These are phyloP conservation scores for Cataglyphis cursor DNA, from an alignment of 2,888 invertebrate species.

Conservation along the genomic window DNA sequence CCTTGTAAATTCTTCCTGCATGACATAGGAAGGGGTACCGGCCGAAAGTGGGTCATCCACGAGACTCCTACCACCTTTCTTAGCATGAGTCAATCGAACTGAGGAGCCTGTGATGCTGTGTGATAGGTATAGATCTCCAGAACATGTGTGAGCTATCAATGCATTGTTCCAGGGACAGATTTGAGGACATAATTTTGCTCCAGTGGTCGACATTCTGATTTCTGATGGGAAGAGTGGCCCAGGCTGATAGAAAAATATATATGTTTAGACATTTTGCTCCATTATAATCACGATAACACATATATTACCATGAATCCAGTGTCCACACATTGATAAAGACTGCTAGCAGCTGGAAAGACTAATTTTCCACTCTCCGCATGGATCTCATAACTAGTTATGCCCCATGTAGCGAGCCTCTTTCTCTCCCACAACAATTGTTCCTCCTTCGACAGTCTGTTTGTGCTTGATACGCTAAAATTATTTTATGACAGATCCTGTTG, in stretches of 20 bases:
- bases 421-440: slow-evolving; percentile 97
- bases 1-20: slow-evolving; percentile 97
- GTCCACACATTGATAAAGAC: slow-evolving; percentile 94
- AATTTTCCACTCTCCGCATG: slow-evolving; percentile 94
- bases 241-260: slow-evolving; percentile 85
- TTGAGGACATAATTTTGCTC: slow-evolving; percentile 93
- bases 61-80: slow-evolving; percentile 90
- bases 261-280: background rate
- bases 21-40: slow-evolving; percentile 99
- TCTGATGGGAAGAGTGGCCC: slow-evolving; percentile 91
- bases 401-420: slow-evolving; percentile 96
- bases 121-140: slow-evolving; percentile 96
- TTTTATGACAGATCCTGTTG: background rate
- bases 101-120: slow-evolving; percentile 90
- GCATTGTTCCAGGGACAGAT: slow-evolving; percentile 94
- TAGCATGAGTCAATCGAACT: slow-evolving; percentile 91
- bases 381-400: slow-evolving; percentile 97
- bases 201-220: slow-evolving; percentile 89
- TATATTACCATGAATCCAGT: slow-evolving; percentile 90
- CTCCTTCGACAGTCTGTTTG: slow-evolving; percentile 92
- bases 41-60: slow-evolving; percentile 95
- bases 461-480: slow-evolving; percentile 85
- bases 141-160: slow-evolving; percentile 95
- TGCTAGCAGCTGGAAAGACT: slow-evolving; percentile 96
- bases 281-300: background rate